phyloP scores from a whole-genome alignment of 1,140 invertebrate genomes.

The Cylas formicarius region DNA sequence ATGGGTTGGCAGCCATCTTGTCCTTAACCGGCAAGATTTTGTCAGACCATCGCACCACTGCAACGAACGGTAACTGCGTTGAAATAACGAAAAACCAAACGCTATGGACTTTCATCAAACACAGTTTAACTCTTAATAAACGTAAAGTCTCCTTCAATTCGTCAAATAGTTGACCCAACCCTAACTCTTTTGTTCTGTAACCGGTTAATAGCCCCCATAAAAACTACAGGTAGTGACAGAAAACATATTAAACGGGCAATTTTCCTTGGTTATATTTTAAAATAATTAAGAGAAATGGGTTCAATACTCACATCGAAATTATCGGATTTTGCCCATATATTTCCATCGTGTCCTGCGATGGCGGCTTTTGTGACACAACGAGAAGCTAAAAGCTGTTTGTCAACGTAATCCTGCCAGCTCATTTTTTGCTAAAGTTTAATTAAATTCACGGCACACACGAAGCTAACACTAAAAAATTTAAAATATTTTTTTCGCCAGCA shows the following conservation, averaged over 20 bases:
- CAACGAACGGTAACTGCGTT: too few relatives aligned
- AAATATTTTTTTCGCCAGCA: too few relatives aligned
- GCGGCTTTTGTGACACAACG: slow-evolving; percentile 88
- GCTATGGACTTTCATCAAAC: too few relatives aligned
- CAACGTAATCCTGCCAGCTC: slow-evolving; percentile 98
- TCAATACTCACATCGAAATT: slow-evolving; percentile 81
- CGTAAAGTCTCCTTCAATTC: too few relatives aligned
- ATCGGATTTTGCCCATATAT: slow-evolving; percentile 89
- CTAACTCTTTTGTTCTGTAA: slow-evolving; percentile 1
- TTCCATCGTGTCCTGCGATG: slow-evolving; percentile 90
- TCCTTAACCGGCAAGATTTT: background rate
- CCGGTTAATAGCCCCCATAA: too few relatives aligned
- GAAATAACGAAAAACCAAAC: too few relatives aligned
- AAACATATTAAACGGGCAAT: too few relatives aligned
- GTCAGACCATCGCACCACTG: too few relatives aligned
- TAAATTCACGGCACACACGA: slow-evolving; percentile 27
- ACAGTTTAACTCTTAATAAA: too few relatives aligned
- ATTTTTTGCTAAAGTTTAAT: slow-evolving; percentile 49
- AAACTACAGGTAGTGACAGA: too few relatives aligned
- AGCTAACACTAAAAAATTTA: slow-evolving; percentile 12
- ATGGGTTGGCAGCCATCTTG: background rate
- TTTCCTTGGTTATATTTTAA: too few relatives aligned
- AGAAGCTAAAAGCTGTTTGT: slow-evolving; percentile 91
- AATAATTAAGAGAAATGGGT: too few relatives aligned
- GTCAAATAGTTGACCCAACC: slow-evolving; percentile 4